A percentile compares a stretch with the other conserved stretches of the same genome.
phyloP scores from a whole-genome alignment of 1,140 invertebrate species.

The Linepithema humile region DNA sequence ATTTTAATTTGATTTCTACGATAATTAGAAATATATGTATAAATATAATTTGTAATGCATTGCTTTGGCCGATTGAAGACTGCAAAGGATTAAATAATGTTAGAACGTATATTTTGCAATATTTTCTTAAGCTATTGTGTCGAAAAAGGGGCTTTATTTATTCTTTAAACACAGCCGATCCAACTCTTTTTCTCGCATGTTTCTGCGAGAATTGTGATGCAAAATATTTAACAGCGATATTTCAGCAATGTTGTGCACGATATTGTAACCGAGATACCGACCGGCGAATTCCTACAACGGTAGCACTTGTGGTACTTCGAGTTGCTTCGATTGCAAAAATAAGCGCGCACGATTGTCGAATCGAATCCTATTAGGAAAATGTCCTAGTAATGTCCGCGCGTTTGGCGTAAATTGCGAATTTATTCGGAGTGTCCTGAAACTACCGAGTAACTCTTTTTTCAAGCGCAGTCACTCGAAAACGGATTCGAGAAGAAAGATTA shows the following conservation, averaged over 20 bases:
- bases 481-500: neutral
- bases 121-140: too few species aligned
- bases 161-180: too few species aligned
- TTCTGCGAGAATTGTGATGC: neutral
- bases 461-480: neutral
- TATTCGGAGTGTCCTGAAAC: neutral
- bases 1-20: too few species aligned
- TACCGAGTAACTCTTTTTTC: neutral
- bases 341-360: slow-evolving; percentile 50
- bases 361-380: slow-evolving; percentile 62
- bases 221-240: neutral
- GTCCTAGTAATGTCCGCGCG: neutral
- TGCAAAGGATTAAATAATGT: too few species aligned
- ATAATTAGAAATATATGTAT: too few species aligned
- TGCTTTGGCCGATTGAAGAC: too few species aligned
- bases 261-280: slow-evolving; percentile 53
- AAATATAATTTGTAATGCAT: too few species aligned
- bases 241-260: neutral
- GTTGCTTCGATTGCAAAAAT: neutral
- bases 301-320: slow-evolving; percentile 72
- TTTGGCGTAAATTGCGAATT: neutral
- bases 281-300: slow-evolving; percentile 69
- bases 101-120: too few species aligned
- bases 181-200: too few species aligned
- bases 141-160: too few species aligned